Conservation (phyloP, 1,140 invertebrate genomes). For the Contarinia nasturtii region DNA sequence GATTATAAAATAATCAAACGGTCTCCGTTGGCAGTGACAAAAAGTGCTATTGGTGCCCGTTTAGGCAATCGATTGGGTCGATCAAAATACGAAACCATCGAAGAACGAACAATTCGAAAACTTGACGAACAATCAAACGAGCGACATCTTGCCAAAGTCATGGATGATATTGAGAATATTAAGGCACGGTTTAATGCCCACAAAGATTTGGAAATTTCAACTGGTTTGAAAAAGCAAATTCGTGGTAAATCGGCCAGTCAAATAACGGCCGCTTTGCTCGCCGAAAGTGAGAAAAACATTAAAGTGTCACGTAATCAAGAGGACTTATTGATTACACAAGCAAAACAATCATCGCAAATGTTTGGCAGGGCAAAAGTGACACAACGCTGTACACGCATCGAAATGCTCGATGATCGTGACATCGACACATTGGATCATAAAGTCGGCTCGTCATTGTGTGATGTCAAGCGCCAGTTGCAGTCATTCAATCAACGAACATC, state of each 20-base stretch:
- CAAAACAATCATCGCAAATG: slow-evolving; percentile 1
- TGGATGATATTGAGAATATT: slow-evolving; percentile 24
- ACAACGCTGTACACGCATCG: slow-evolving; percentile 16
- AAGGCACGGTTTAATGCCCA: slow-evolving; percentile 21
- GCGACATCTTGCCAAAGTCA: slow-evolving; percentile 23
- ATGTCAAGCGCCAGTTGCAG: slow-evolving; percentile 21
- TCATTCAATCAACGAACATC: slow-evolving; percentile 18
- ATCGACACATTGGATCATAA: slow-evolving; percentile 20
- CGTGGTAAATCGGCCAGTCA: slow-evolving; percentile 51
- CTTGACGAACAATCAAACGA: slow-evolving; percentile 27
- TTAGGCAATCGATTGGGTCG: slow-evolving; percentile 37
- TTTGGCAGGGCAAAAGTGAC: slow-evolving; percentile 2
- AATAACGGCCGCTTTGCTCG: slow-evolving; percentile 43
- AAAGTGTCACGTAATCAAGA: slow-evolving; percentile 22
- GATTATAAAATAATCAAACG: slow-evolving; percentile 13
- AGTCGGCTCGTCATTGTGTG: slow-evolving; percentile 21
- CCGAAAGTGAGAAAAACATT: slow-evolving; percentile 36
- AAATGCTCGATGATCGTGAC: slow-evolving; percentile 20
- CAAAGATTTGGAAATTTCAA: slow-evolving; percentile 28
- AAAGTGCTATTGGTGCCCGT: slow-evolving; percentile 41
- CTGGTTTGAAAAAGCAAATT: slow-evolving; percentile 31
- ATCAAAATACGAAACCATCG: slow-evolving; percentile 28
- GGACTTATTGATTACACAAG: slow-evolving; percentile 14
- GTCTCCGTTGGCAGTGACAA: slow-evolving; percentile 42
- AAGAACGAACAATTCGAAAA: slow-evolving; percentile 28